phyloP scores from a whole-genome alignment of 2,888 invertebrate species.

The Galeopsomyia nigrocyanea region DNA sequence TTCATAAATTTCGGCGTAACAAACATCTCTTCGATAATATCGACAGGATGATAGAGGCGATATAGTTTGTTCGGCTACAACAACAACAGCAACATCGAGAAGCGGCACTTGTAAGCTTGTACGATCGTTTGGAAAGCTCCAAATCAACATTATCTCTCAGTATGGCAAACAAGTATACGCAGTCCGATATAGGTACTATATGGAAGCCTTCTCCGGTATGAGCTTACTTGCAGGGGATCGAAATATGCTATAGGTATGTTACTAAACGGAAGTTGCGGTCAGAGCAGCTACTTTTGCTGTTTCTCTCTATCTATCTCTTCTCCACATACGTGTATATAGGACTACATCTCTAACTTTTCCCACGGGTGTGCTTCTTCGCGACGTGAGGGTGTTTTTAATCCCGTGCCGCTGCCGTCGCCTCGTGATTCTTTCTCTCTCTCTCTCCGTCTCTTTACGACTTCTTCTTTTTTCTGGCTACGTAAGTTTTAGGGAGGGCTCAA shows the following conservation, averaged over 20 bases:
- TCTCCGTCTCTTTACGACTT: neutral
- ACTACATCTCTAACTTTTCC: conserved; percentile 23
- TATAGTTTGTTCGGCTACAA: too few relatives aligned
- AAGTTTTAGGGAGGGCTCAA: neutral
- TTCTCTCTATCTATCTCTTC: too few relatives aligned
- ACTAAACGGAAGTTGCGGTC: conserved; percentile 29
- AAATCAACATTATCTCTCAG: too few relatives aligned
- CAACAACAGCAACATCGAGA: too few relatives aligned
- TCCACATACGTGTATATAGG: neutral
- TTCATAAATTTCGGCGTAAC: too few relatives aligned
- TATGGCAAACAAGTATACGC: too few relatives aligned
- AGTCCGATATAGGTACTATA: too few relatives aligned
- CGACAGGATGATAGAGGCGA: too few relatives aligned
- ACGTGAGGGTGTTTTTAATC: conserved; percentile 39
- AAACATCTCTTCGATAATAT: too few relatives aligned
- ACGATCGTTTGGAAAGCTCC: too few relatives aligned
- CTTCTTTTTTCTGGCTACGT: too few relatives aligned
- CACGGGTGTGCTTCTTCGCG: conserved; percentile 14
- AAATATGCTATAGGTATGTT: neutral
- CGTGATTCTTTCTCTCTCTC: neutral
- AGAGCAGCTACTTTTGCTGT: conserved; percentile 3
- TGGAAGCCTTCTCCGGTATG: neutral
- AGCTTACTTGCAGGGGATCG: neutral
- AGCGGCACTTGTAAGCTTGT: too few relatives aligned
- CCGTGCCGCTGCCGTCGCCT: neutral